A percentile compares a stretch with the other conserved stretches of the same genome.
Evolutionary conservation across 2,797 vertebrate genomes (phyloP).

Genomic region (Pantherophis vulpinus): DNA sequence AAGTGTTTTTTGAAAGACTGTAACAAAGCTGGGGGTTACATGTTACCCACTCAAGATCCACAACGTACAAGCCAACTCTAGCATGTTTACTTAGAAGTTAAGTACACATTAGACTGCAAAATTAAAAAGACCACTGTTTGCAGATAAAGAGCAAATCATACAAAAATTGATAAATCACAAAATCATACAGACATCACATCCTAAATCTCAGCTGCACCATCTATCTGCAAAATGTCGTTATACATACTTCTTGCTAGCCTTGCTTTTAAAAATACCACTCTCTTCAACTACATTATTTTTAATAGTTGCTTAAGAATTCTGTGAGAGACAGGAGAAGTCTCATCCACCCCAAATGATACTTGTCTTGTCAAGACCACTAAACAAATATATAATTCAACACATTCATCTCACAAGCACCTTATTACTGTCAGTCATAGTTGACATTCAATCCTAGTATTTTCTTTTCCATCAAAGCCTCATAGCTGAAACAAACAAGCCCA

Average conservation of each 20-base stretch:
- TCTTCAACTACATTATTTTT: not conserved
- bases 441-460: not conserved
- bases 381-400: slow-evolving; percentile 40
- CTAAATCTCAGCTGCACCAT: not conserved
- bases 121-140: not conserved
- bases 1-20: not conserved
- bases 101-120: not conserved
- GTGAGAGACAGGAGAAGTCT: not conserved
- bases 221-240: not conserved
- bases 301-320: not conserved
- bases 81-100: not conserved
- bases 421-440: slow-evolving; percentile 14
- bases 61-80: not conserved
- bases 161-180: not conserved
- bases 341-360: slow-evolving; percentile 4
- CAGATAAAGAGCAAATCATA: not conserved
- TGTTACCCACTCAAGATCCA: not conserved
- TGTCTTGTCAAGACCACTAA: slow-evolving; percentile 18
- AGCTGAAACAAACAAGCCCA: slow-evolving; percentile 17
- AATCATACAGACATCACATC: not conserved
- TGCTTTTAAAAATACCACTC: not conserved
- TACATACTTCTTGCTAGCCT: not conserved
- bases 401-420: slow-evolving; percentile 7
- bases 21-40: not conserved
- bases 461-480: not conserved